These are phyloP conservation scores for Acanthornis magna DNA, from an alignment of 2,797 vertebrate species.

Conservation along the genomic window DNA sequence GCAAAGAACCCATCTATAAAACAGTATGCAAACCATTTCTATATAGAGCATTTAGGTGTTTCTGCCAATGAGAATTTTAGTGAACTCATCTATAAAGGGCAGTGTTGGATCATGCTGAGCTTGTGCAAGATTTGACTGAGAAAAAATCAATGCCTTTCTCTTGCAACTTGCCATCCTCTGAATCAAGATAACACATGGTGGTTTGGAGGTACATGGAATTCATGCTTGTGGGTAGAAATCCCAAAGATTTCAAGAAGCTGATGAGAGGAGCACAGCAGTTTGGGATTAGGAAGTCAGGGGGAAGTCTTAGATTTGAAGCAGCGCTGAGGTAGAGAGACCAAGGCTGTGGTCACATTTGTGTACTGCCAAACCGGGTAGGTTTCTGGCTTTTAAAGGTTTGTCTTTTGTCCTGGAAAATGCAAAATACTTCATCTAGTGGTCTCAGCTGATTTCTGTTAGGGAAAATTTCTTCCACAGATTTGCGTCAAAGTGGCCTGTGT, in stretches of 20 bases:
- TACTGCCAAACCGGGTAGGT: neutral
- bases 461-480: neutral
- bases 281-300: neutral
- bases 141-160: neutral
- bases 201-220: neutral
- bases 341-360: neutral
- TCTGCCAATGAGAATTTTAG: neutral
- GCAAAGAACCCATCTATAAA: neutral
- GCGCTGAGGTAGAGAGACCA: neutral
- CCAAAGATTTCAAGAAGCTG: neutral
- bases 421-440: neutral
- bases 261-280: neutral
- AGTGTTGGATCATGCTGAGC: neutral
- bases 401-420: neutral
- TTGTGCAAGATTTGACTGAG: neutral
- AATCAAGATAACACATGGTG: neutral
- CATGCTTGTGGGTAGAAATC: neutral
- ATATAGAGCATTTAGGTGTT: neutral
- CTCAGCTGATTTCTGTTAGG: neutral
- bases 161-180: neutral
- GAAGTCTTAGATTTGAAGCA: neutral
- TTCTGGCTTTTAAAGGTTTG: neutral
- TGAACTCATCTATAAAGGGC: neutral
- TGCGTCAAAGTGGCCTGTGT: neutral
- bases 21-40: neutral